Conservation (phyloP, 2,113 vertebrate genomes). For the Ascaphus truei region DNA sequence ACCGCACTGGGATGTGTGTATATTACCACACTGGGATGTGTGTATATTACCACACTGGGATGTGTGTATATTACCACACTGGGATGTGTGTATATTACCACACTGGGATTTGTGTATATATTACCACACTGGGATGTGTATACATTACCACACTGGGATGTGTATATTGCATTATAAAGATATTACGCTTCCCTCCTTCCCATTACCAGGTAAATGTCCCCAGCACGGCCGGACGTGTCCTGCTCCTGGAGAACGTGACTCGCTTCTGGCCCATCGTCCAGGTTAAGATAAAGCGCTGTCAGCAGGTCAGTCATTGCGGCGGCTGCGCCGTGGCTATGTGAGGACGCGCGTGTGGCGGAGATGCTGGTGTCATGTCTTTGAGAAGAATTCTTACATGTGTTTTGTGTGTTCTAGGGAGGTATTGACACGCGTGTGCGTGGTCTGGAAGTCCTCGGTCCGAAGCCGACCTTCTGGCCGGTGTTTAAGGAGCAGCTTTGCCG, state of each 20-base stretch:
- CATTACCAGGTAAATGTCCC: constrained; percentile 76
- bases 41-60: too few relatives aligned
- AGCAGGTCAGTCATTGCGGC: constrained; percentile 76
- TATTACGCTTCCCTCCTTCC: background rate
- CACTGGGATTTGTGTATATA: too few relatives aligned
- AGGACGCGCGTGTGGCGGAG: too few relatives aligned
- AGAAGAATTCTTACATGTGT: background rate
- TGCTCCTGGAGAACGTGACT: constrained; percentile 83
- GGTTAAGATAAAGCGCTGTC: constrained; percentile 91
- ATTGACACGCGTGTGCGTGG: constrained; percentile 92
- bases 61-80: too few relatives aligned
- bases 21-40: too few relatives aligned
- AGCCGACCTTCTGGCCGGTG: constrained; percentile 91
- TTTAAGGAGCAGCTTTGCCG: constrained; percentile 93
- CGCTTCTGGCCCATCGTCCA: constrained; percentile 91
- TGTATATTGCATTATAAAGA: too few relatives aligned
- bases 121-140: too few relatives aligned
- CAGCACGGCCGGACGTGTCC: constrained; percentile 75
- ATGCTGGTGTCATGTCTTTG: background rate
- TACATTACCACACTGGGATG: too few relatives aligned
- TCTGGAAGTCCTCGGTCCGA: constrained; percentile 91
- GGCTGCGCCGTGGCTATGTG: too few relatives aligned
- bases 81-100: too few relatives aligned
- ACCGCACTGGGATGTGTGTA: too few relatives aligned
- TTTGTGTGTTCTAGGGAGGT: constrained; percentile 76